Evolutionary conservation across 2,888 invertebrate genomes (phyloP).

Genomic region (Drosophila acutilabella): DNA sequence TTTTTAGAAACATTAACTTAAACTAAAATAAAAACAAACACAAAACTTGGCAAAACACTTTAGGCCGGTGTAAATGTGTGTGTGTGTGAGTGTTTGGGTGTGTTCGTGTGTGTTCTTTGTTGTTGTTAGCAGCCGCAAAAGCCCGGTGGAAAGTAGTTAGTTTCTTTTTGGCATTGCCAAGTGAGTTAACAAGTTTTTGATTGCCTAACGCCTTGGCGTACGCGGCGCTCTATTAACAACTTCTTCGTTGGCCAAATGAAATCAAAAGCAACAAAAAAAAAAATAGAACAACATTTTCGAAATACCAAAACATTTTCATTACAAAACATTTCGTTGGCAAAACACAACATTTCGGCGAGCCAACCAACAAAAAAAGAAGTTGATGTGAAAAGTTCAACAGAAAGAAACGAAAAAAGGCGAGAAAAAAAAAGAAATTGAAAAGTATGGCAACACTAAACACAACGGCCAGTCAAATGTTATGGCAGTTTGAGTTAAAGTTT

Average conservation of each 20-base stretch:
- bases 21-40: slow-evolving; percentile 36
- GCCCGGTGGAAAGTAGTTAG: slow-evolving; percentile 45
- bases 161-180: slow-evolving; percentile 45
- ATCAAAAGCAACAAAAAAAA: slow-evolving; percentile 47
- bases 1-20: slow-evolving; percentile 25
- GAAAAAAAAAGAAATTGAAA: slow-evolving; percentile 28
- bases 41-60: slow-evolving; percentile 27
- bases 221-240: slow-evolving; percentile 45
- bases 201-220: slow-evolving; percentile 59
- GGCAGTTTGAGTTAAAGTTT: slow-evolving; percentile 59
- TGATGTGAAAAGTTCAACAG: slow-evolving; percentile 72
- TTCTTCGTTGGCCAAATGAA: slow-evolving; percentile 40
- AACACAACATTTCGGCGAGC: slow-evolving; percentile 49
- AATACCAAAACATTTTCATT: slow-evolving; percentile 69
- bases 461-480: slow-evolving; percentile 69
- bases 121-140: slow-evolving; percentile 70
- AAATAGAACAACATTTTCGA: slow-evolving; percentile 64
- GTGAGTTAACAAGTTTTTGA: slow-evolving; percentile 65
- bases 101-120: slow-evolving; percentile 13
- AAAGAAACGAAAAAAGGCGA: slow-evolving; percentile 10
- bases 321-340: slow-evolving; percentile 62
- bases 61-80: slow-evolving; percentile 8
- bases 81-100: slow-evolving; percentile 1
- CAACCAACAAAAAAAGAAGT: slow-evolving; percentile 49
- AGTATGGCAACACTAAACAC: slow-evolving; percentile 39